These are phyloP conservation scores for Agrypnia vestita DNA, from an alignment of 1,140 invertebrate genomes.

Conservation along the genomic window DNA sequence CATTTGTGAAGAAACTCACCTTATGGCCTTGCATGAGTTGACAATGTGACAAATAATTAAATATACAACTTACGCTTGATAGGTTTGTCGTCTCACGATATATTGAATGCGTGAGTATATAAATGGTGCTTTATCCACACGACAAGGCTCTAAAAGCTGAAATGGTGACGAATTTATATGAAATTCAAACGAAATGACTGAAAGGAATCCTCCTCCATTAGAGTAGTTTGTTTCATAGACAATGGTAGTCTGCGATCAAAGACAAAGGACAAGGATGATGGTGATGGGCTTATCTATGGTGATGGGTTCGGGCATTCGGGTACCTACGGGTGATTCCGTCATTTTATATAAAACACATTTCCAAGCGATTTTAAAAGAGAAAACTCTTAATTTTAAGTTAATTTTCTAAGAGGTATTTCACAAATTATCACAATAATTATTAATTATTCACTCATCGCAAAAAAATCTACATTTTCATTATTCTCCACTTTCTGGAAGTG, in stretches of 20 bases:
- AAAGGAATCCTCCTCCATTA: conserved; percentile 41
- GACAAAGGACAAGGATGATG: conserved; percentile 7
- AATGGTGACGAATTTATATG: conserved; percentile 27
- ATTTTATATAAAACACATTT: too few relatives aligned
- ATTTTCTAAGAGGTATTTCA: too few relatives aligned
- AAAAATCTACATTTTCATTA: too few relatives aligned
- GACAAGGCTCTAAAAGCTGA: neutral
- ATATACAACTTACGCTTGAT: conserved; percentile 30
- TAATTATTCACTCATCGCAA: too few relatives aligned
- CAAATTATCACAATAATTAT: too few relatives aligned
- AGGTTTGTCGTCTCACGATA: neutral
- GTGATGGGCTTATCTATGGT: too few relatives aligned
- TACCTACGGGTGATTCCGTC: too few relatives aligned
- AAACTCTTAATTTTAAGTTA: too few relatives aligned
- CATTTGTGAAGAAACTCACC: conserved; percentile 14
- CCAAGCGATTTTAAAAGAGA: too few relatives aligned
- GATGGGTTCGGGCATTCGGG: too few relatives aligned
- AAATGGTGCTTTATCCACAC: neutral
- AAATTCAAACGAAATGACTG: conserved; percentile 31
- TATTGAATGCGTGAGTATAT: neutral
- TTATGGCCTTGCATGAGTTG: conserved; percentile 43
- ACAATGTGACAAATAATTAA: conserved; percentile 44
- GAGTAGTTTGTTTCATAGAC: conserved; percentile 41
- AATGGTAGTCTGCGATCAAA: neutral
- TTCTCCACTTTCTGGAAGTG: too few relatives aligned